Conservation (phyloP, 1,140 invertebrate species). For the Heterodera carotae region DNA sequence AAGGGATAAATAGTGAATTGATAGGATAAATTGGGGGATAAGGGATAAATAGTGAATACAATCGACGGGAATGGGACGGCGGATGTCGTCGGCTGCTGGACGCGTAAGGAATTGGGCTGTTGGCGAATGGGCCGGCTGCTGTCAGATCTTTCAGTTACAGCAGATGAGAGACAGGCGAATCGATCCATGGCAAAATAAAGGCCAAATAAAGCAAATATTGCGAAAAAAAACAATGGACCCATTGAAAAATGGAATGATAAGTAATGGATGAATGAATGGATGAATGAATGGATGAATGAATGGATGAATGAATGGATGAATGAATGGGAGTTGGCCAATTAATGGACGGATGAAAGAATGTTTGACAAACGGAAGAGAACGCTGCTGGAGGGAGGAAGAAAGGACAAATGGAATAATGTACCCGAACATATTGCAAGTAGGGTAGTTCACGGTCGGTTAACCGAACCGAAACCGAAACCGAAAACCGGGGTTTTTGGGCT, state of each 20-base stretch:
- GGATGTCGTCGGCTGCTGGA: background rate
- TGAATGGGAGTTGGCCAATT: background rate
- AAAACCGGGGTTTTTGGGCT: no score
- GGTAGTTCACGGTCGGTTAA: no score
- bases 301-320: background rate
- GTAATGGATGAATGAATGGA: background rate
- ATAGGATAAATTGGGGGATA: background rate
- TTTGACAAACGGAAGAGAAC: background rate
- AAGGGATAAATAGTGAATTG: no score
- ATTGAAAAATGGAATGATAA: no score
- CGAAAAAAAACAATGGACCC: background rate
- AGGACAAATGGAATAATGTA: background rate
- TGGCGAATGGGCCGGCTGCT: background rate
- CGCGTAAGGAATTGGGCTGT: background rate
- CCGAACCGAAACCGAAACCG: no score
- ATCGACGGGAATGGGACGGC: background rate
- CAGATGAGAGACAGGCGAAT: no score
- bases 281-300: background rate
- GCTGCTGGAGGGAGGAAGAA: background rate
- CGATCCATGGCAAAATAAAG: background rate
- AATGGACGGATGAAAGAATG: background rate
- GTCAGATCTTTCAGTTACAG: background rate
- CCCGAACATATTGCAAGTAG: no score
- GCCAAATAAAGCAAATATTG: constrained; percentile 17
- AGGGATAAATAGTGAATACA: no score